Evolutionary conservation across 2,797 vertebrate species (phyloP).

Genomic region (Anomalospiza imberbis): DNA sequence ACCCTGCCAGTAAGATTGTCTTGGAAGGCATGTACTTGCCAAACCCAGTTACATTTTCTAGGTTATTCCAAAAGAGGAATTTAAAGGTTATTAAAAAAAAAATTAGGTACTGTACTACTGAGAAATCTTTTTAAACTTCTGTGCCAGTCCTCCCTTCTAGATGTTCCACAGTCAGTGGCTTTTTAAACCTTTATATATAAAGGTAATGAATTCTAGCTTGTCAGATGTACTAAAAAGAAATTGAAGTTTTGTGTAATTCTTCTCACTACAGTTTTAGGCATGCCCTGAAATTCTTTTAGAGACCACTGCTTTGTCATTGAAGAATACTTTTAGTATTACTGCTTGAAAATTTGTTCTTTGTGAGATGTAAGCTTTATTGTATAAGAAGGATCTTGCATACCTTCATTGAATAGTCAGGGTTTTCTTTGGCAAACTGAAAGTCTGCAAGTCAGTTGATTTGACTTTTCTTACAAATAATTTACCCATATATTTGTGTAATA

Average conservation of each 20-base stretch:
- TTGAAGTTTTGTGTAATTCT: not conserved
- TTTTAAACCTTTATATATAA: not conserved
- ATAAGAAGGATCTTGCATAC: accelerated
- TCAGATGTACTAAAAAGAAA: not conserved
- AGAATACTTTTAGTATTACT: not conserved
- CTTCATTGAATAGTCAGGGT: not conserved
- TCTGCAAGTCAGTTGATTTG: not conserved
- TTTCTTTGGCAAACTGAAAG: not conserved
- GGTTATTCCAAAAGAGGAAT: not conserved
- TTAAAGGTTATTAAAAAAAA: not conserved
- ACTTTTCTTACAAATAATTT: not conserved
- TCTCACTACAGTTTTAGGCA: not conserved
- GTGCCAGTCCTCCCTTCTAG: not conserved
- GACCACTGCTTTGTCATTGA: not conserved
- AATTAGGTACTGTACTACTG: not conserved
- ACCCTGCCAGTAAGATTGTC: not conserved
- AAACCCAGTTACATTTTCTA: not conserved
- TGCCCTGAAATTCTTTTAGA: not conserved
- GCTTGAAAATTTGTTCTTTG: not conserved
- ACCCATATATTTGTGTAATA: not conserved
- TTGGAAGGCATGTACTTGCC: not conserved
- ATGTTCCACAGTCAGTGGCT: not conserved
- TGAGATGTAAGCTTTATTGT: not conserved
- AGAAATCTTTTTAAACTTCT: not conserved
- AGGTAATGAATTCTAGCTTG: not conserved